phyloP scores from a whole-genome alignment of 2,888 invertebrate genomes.

The Linyphia triangularis region DNA sequence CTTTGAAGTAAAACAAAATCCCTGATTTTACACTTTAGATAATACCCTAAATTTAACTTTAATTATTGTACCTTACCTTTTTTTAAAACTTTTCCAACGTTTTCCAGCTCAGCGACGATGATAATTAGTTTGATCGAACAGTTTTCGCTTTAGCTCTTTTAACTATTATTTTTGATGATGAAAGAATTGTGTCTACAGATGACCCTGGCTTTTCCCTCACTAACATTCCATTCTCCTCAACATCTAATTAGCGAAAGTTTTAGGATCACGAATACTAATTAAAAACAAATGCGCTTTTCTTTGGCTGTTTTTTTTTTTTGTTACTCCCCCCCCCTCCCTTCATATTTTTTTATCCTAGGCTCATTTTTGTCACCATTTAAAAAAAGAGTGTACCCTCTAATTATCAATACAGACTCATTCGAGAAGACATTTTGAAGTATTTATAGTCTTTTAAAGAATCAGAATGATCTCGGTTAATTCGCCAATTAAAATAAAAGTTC shows the following conservation, averaged over 20 bases:
- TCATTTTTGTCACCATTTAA: slow-evolving; percentile 36
- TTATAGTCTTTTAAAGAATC: slow-evolving; percentile 27
- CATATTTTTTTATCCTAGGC: neutral
- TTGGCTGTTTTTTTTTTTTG: slow-evolving; percentile 5
- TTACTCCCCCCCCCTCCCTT: no score
- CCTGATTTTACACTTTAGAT: neutral
- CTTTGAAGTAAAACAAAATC: neutral
- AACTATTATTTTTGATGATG: slow-evolving; percentile 20
- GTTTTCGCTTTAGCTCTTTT: slow-evolving; percentile 40
- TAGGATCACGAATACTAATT: slow-evolving; percentile 24
- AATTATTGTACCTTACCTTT: neutral
- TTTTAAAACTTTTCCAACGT: slow-evolving; percentile 13
- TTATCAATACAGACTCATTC: slow-evolving; percentile 26
- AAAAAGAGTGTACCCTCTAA: slow-evolving; percentile 12
- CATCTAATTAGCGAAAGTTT: slow-evolving; percentile 57
- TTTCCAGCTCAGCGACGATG: slow-evolving; percentile 13
- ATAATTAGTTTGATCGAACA: slow-evolving; percentile 42
- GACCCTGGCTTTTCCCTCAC: slow-evolving; percentile 7
- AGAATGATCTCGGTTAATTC: slow-evolving; percentile 28
- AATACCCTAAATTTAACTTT: slow-evolving; percentile 19
- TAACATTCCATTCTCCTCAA: slow-evolving; percentile 11
- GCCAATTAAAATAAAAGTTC: slow-evolving; percentile 26
- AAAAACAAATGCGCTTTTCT: slow-evolving; percentile 17
- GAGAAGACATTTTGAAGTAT: slow-evolving; percentile 31
- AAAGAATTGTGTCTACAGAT: slow-evolving; percentile 7